phyloP scores from a whole-genome alignment of 2,797 vertebrate genomes.

The Falco peregrinus region DNA sequence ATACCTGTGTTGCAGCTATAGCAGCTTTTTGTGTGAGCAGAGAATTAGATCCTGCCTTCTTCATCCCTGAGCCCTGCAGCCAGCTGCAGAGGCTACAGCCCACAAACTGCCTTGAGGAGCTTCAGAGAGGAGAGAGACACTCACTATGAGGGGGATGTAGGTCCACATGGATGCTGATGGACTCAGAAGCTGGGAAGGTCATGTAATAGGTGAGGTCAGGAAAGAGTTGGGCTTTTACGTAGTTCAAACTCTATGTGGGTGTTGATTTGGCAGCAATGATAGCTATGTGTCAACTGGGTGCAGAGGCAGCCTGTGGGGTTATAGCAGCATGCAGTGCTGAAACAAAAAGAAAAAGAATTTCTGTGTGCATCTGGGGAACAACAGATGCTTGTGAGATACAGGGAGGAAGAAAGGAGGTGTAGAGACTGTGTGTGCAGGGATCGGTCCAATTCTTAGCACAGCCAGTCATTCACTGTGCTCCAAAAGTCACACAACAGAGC shows the following conservation, averaged over 20 bases:
- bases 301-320: not conserved
- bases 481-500: not conserved
- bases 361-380: not conserved
- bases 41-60: not conserved
- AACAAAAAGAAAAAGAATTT: not conserved
- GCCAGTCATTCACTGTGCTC: not conserved
- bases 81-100: not conserved
- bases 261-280: not conserved
- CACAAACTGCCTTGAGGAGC: not conserved
- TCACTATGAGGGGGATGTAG: not conserved
- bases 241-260: not conserved
- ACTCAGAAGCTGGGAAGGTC: not conserved
- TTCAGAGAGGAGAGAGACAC: not conserved
- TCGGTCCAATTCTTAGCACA: not conserved
- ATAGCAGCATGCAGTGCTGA: not conserved
- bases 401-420: not conserved
- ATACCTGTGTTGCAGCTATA: not conserved
- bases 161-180: not conserved
- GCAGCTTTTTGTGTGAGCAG: not conserved
- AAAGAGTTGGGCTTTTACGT: not conserved
- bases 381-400: not conserved
- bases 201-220: not conserved
- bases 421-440: not conserved
- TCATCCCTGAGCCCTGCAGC: not conserved
- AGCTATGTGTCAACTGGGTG: not conserved